Evolutionary conservation across 2,113 vertebrate genomes (phyloP), one percentile per base, ranked within the genome.

Genomic region (Vulpes vulpes): DNA sequence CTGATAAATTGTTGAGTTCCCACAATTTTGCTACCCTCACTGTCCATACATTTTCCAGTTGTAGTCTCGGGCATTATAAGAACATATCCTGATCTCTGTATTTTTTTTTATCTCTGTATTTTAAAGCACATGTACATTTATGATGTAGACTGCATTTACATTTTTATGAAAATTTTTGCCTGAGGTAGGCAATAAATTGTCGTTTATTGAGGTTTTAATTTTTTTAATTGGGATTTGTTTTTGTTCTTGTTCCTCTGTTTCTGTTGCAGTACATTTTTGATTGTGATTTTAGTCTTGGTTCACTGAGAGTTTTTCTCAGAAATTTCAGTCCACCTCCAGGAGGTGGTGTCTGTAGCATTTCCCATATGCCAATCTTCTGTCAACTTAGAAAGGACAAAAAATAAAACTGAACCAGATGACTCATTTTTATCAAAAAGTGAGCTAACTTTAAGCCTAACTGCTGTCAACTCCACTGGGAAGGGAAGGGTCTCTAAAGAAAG

Each of bases 401-500:
- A 65, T 82, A 43, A 94, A 93, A 49, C 14, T 49, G 32, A 81
- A 32, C 4, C n/a, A 60, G 8, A 43, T 64, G 43, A 93, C 65
- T 67, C 55, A 32, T 65, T 79, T 91, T 62, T 64, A 79, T 59
- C 14, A 91, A 23, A 87, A 91, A 96, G 95, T 62, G 76, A 92
- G 38, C 59, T 69, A n/a, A 17, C 19, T 71, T 67, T 62, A 95
- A 90, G 8, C 53, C 69, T 62, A 79, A 35, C 55, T 91, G n/a
- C 49, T 95, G 87, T 79, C 71, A 57, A 32, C 19, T 84, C 8
- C 11, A 55, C 65, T 55, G 78, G 97, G 82, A 94, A 94, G 74
- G 0, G 1, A 59, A 2, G 0, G 9, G 67, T 22, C 22, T 74
- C 76, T 76, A 55, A 80, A 91, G 89, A 97, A 97, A 98, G 1